Percentiles rank a stretch among this genome's conserved stretches.
phyloP scores from a whole-genome alignment of 2,113 vertebrate species.

The Callorhinus ursinus region DNA sequence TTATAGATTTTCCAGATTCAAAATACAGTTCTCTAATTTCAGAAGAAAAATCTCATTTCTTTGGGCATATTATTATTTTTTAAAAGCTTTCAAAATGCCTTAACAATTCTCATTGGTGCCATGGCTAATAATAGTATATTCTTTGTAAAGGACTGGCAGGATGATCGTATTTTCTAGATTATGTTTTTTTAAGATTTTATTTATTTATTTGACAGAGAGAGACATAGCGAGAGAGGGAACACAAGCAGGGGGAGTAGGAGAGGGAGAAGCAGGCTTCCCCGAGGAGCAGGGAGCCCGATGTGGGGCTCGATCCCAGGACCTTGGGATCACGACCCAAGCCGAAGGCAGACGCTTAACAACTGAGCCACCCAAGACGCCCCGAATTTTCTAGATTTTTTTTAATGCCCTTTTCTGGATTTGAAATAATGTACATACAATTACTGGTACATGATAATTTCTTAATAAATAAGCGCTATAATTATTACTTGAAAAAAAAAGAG shows the following conservation, averaged over 20 bases:
- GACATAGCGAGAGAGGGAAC: no score
- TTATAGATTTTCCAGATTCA: not conserved
- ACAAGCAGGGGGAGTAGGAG: no score
- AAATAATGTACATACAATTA: not conserved
- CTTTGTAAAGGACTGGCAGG: not conserved
- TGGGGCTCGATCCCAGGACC: no score
- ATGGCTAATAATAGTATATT: not conserved
- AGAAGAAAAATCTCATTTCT: not conserved
- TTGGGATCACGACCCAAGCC: no score
- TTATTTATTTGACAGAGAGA: no score
- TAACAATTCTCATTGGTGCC: not conserved
- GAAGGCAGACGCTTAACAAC: no score
- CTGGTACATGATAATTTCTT: not conserved
- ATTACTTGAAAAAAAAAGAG: not conserved
- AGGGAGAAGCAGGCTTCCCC: no score
- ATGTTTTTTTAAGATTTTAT: no score
- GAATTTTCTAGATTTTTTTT: not conserved
- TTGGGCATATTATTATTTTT: not conserved
- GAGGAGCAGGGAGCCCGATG: no score
- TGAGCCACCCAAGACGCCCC: no score
- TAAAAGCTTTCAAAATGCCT: not conserved
- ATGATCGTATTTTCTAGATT: not conserved
- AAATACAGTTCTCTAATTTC: not conserved
- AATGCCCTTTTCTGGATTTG: not conserved
- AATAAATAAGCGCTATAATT: not conserved